These are phyloP conservation scores for Ophioninae sp. DNA, from an alignment of 2,888 invertebrate genomes.

Conservation along the genomic window DNA sequence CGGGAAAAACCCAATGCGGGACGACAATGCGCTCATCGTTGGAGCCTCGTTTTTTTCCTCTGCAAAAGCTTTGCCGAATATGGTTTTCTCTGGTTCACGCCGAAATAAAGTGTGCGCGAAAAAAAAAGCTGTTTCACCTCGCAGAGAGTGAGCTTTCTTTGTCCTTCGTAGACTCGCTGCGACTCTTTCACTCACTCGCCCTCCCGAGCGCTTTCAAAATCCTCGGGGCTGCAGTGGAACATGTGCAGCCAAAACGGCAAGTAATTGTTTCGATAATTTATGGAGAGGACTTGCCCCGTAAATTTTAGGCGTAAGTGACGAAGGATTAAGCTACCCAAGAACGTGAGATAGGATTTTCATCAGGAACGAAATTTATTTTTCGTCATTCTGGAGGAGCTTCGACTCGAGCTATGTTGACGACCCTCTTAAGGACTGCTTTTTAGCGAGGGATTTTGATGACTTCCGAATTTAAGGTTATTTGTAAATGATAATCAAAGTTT, in stretches of 20 bases:
- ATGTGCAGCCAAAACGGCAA: neutral
- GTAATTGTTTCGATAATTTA: neutral
- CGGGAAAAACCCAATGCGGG: conserved; percentile 32
- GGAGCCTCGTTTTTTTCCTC: conserved; percentile 24
- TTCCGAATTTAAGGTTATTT: neutral
- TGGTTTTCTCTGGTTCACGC: conserved; percentile 26
- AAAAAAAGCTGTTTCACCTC: conserved; percentile 4
- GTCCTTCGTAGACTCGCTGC: neutral
- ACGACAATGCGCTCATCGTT: conserved; percentile 26
- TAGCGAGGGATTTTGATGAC: neutral
- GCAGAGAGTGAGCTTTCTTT: neutral
- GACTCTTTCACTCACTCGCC: neutral
- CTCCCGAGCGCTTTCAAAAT: conserved; percentile 26
- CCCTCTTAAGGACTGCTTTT: neutral
- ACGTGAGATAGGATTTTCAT: neutral
- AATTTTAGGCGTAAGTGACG: neutral
- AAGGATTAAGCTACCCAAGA: too few species aligned
- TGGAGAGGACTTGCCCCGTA: neutral
- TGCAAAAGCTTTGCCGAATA: conserved; percentile 43
- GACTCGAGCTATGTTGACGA: neutral
- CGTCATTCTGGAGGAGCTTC: neutral
- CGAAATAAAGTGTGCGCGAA: neutral
- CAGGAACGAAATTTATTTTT: neutral
- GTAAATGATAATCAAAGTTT: neutral
- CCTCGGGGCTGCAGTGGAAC: conserved; percentile 35